Conservation (phyloP, 1,140 invertebrate species). For the Aradophagus sp. region DNA sequence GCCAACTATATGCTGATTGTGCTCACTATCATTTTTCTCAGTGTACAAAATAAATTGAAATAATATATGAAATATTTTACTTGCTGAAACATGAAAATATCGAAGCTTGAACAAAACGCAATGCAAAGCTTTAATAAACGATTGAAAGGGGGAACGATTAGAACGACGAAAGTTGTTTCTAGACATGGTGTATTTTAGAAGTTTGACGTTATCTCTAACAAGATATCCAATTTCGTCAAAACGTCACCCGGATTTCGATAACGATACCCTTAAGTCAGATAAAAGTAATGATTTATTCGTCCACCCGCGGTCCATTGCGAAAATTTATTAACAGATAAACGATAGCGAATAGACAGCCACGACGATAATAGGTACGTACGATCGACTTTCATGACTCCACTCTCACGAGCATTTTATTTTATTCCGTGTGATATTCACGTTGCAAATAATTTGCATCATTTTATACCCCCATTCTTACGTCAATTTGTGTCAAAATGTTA, state of each 20-base stretch:
- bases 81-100: too few relatives aligned
- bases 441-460: too few relatives aligned
- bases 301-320: slow-evolving; percentile 34
- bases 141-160: too few relatives aligned
- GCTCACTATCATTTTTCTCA: too few relatives aligned
- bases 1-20: too few relatives aligned
- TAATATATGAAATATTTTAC: too few relatives aligned
- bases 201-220: slow-evolving; percentile 17
- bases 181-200: slow-evolving; percentile 20
- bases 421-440: too few relatives aligned
- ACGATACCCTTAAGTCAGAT: slow-evolving; percentile 56
- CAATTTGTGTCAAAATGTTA: too few relatives aligned
- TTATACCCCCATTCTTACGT: too few relatives aligned
- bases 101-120: too few relatives aligned
- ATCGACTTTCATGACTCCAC: slow-evolving; percentile 19
- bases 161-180: slow-evolving; percentile 16
- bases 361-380: slow-evolving; percentile 6
- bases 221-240: slow-evolving; percentile 54
- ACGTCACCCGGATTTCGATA: slow-evolving; percentile 55
- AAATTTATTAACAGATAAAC: slow-evolving; percentile 50
- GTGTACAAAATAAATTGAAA: too few relatives aligned
- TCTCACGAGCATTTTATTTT: slow-evolving; percentile 12
- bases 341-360: slow-evolving; percentile 12
- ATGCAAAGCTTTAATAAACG: too few relatives aligned
- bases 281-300: slow-evolving; percentile 52